Evolutionary conservation across 2,797 vertebrate genomes (phyloP).

Genomic region (Moxostoma hubbsi): DNA sequence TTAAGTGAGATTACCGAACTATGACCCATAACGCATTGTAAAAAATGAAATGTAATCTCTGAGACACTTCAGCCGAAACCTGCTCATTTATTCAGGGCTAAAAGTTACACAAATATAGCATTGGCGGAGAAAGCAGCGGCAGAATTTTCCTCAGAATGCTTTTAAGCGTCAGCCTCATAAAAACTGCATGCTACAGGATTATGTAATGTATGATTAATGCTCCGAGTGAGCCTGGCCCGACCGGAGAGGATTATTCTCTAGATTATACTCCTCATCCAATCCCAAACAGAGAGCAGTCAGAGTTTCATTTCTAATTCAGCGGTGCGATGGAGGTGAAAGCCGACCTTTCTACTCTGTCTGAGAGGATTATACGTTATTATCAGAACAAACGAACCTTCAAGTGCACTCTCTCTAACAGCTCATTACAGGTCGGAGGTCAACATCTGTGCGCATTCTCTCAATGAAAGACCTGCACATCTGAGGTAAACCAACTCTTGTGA

Average conservation of each 20-base stretch:
- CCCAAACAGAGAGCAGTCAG: constrained; percentile 25
- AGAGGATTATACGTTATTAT: constrained; percentile 45
- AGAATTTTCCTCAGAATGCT: constrained; percentile 13
- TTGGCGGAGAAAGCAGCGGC: neutral
- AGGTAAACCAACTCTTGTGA: neutral
- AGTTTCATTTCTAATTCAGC: constrained; percentile 47
- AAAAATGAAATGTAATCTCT: constrained; percentile 15
- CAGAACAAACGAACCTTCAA: constrained; percentile 43
- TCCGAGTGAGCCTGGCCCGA: constrained; percentile 15
- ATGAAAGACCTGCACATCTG: neutral
- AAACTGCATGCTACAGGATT: constrained; percentile 41
- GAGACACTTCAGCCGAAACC: constrained; percentile 9
- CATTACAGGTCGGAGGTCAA: constrained; percentile 40
- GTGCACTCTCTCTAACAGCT: constrained; percentile 41
- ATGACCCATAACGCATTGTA: neutral
- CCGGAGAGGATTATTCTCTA: constrained; percentile 54
- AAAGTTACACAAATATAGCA: constrained; percentile 31
- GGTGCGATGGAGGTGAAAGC: constrained; percentile 31
- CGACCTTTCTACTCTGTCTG: constrained; percentile 30
- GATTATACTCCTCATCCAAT: constrained; percentile 52
- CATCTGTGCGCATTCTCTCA: constrained; percentile 31
- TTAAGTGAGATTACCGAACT: neutral
- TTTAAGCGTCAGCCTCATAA: constrained; percentile 28
- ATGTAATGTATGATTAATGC: constrained; percentile 56
- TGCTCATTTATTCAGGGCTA: constrained; percentile 40